phyloP scores from a whole-genome alignment of 2,888 invertebrate genomes.

The Halocaridina rubra region DNA sequence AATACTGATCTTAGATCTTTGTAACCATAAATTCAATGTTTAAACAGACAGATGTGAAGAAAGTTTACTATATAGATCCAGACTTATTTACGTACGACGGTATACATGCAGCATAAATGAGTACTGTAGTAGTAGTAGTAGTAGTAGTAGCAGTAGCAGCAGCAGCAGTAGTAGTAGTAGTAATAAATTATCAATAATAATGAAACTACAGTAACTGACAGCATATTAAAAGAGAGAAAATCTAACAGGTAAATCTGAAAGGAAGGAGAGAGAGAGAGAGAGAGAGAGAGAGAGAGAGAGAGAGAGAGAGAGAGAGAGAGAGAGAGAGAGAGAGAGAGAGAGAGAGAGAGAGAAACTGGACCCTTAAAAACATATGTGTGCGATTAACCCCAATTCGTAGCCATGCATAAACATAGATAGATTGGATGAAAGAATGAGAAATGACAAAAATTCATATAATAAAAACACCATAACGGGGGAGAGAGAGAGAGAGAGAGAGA shows the following conservation, averaged over 20 bases:
- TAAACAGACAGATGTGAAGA: too few species aligned
- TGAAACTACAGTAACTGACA: not conserved
- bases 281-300: not conserved
- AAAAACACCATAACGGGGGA: not conserved
- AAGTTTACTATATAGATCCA: too few species aligned
- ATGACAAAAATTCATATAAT: not conserved
- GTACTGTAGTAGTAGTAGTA: not conserved
- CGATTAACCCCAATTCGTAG: too few species aligned
- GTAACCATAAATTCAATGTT: too few species aligned
- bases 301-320: not conserved
- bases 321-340: not conserved
- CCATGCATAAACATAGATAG: too few species aligned
- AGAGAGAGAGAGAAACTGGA: not conserved
- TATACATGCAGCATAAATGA: too few species aligned
- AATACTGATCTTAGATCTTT: too few species aligned
- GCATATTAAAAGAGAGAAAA: not conserved
- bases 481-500: not conserved
- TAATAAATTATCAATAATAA: not conserved
- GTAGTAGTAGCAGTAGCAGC: not conserved
- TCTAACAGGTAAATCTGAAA: too few species aligned
- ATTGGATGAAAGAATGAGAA: too few species aligned
- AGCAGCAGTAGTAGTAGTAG: not conserved
- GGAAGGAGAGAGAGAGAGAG: not conserved
- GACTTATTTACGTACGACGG: too few species aligned
- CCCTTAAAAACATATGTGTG: not conserved